Conservation (phyloP, 2,797 vertebrate genomes). For the Eidolon dupreanum region DNA sequence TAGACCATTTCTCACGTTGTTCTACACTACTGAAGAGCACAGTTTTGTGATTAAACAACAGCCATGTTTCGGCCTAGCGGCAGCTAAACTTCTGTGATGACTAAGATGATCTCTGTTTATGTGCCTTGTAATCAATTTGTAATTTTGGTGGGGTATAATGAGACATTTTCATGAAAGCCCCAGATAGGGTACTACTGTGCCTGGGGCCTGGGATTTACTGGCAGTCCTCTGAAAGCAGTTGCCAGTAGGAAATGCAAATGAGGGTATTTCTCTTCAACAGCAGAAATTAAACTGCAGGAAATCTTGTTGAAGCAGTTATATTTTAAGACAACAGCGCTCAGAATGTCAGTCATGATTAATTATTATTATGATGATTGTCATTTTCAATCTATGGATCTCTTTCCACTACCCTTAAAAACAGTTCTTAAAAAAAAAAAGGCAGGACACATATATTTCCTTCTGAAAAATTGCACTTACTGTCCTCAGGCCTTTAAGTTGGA, state of each 20-base stretch:
- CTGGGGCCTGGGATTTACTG: background rate
- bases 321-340: constrained; percentile 61
- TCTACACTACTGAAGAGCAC: background rate
- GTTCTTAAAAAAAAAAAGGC: background rate
- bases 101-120: constrained; percentile 50
- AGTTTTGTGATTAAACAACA: constrained; percentile 21
- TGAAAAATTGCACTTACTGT: background rate
- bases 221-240: background rate
- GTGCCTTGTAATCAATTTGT: constrained; percentile 52
- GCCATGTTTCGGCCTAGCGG: constrained; percentile 23
- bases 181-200: background rate
- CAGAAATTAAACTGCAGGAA: constrained; percentile 41
- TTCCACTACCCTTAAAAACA: background rate
- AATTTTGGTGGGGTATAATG: constrained; percentile 39
- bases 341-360: constrained; percentile 60
- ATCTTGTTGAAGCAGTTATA: constrained; percentile 37
- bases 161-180: constrained; percentile 41
- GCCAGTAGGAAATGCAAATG: constrained; percentile 52
- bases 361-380: constrained; percentile 52
- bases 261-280: constrained; percentile 15
- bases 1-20: background rate
- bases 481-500: background rate
- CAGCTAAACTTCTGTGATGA: constrained; percentile 58
- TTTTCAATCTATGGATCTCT: constrained; percentile 41
- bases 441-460: background rate